Evolutionary conservation across 2,888 invertebrate genomes (phyloP), one percentile per base, ranked within the genome.

Genomic region (Hydriomena furcata): DNA sequence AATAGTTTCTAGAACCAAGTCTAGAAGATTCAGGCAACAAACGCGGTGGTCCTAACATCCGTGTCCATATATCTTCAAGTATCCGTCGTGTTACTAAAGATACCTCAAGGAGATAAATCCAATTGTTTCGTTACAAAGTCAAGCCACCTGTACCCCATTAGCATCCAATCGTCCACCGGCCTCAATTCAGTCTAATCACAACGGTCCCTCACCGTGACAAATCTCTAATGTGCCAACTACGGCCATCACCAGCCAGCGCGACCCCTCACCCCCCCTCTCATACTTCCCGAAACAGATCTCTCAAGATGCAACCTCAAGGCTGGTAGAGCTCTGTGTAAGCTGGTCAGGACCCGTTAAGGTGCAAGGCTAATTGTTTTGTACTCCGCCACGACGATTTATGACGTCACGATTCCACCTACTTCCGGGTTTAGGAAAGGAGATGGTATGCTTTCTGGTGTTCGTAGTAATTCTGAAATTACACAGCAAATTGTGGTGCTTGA

Each of bases 321-420:
- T 51, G 46, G 37, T 30, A 23, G 23, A 38, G 64, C 25, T 71
- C 71, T 48, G 7, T n/a, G 17, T 58, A 47, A 13, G 24, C 49
- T 68, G 70, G 79, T 46, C 56, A 60, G 57, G 64, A 61, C 52
- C 66, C 66, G 71, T 68, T 67, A 68, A 79, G 77, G 74, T 79
- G 77, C 66, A 76, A 80, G 76, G 74, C 80, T 83, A 82, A 83
- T 82, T 82, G 80, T 82, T 83, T 79, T 61, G 67, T 71, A 73
- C 66, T 63, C 66, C 60, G 65, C 57, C 60, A 56, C 48, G 66
- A 70, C 17, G 75, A 79, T 82, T 82, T 83, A 82, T 80, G 75
- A 76, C 79, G 73, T 79, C 79, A 82, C 78, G 79, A 71, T 54
- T 55, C 27, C 56, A 57, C 51, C 63, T 52, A 71, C 67, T 75